Conservation (phyloP, 2,113 vertebrate genomes). For the Addax nasomaculatus region DNA sequence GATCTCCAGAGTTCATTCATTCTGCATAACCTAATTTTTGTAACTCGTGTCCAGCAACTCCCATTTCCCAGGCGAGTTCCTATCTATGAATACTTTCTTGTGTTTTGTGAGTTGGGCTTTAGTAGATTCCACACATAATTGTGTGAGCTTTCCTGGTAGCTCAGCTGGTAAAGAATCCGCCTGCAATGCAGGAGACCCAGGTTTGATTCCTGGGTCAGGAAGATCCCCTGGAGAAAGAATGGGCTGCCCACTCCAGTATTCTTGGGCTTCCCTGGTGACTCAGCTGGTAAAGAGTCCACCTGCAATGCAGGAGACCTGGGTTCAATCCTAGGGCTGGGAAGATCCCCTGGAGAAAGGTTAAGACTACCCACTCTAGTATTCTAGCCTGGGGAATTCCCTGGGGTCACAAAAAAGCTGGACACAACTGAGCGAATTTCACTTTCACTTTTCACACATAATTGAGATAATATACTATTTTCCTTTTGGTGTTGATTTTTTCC, state of each 20-base stretch:
- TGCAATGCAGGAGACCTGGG: background rate
- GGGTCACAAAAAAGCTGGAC: background rate
- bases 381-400: background rate
- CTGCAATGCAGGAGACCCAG: background rate
- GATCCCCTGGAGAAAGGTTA: background rate
- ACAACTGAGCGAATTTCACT: background rate
- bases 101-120: background rate
- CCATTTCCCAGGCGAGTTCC: background rate
- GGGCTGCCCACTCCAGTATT: background rate
- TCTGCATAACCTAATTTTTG: background rate
- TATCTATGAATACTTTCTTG: background rate
- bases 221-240: background rate
- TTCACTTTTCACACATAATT: background rate
- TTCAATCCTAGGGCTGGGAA: background rate
- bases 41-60: background rate
- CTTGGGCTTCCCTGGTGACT: background rate
- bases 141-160: background rate
- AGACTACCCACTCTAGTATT: background rate
- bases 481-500: background rate
- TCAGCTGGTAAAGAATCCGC: background rate
- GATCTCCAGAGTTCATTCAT: background rate
- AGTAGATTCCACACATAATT: background rate
- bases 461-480: background rate
- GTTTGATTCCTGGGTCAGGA: background rate
- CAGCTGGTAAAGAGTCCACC: background rate